phyloP scores from a whole-genome alignment of 2,113 vertebrate species.

The Equus przewalskii region DNA sequence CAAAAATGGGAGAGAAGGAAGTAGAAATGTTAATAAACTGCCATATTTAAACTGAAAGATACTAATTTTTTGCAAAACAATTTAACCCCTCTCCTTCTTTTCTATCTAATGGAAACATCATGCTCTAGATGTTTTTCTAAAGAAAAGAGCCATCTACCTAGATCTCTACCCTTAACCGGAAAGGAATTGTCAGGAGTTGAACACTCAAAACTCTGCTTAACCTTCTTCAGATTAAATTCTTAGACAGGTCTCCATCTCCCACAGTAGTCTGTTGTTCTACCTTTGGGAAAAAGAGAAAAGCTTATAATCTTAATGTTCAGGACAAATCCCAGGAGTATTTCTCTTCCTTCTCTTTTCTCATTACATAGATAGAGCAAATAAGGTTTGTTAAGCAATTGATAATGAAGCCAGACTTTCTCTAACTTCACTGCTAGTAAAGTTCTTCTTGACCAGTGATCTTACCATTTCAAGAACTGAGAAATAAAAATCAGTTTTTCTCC shows the following conservation, averaged over 20 bases:
- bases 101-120: neutral
- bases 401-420: constrained; percentile 34
- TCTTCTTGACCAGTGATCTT: constrained; percentile 32
- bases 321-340: neutral
- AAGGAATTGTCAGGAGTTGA: neutral
- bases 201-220: neutral
- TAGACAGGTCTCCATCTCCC: neutral
- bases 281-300: neutral
- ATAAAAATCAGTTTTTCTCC: constrained; percentile 4
- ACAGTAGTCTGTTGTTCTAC: neutral
- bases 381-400: constrained; percentile 41
- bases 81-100: neutral
- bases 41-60: neutral
- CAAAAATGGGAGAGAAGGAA: neutral
- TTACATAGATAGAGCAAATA: constrained; percentile 7
- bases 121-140: neutral
- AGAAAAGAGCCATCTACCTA: neutral
- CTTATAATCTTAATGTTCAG: constrained; percentile 28
- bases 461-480: constrained; percentile 37
- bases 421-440: constrained; percentile 15
- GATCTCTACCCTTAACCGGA: neutral
- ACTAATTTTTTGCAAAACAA: neutral
- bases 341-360: neutral
- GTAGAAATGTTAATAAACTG: neutral
- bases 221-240: constrained; percentile 26